Evolutionary conservation across 37 sponge, comb jelly and placozoan species (phyloP), one percentile per base, ranked within the genome.

Genomic region (Theonella swinhoei): DNA sequence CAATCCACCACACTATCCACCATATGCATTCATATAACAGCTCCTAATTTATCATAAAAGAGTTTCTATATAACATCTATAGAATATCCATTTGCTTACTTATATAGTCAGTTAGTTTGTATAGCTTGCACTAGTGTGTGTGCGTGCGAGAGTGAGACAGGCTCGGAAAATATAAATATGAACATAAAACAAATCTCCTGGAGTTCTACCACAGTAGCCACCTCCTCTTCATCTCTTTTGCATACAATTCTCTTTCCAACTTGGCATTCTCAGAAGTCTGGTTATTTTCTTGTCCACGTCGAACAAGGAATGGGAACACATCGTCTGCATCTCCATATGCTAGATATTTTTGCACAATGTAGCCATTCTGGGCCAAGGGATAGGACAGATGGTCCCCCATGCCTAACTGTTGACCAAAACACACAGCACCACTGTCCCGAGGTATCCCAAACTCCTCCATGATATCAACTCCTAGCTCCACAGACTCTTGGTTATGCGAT

Each of bases 361-460:
- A 97, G n/a, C 97, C 97, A 5, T 65, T 62, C 40, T 68, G 41
- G n/a, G 86, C 88, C 66, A 98, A 87, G 0, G 90, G 88, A 54
- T 83, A 91, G 1, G 92, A 86, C 32, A 95, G 29, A 31, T 93
- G 86, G 80, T 98, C 95, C 25, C 84, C 88, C 94, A 98, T 93
- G 1, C 98, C 98, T 20, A 86, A 79, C 60, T 91, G 81, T 77
- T 98, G 98, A 2, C 95, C 98, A 84, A 98, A 98, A 2, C 37
- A 64, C 26, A 98, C 94, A 25, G 38, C 4, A 4, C 90, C 97
- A 2, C 74, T 42, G 37, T 29, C 42, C 9, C 54, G 39, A 22
- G 85, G 22, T 8, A 98, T 37, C 1, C 62, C 38, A n/a, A 79
- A 78, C 24, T 84, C 77, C 36, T 77, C 28, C 78, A 98, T 90